A percentile compares a stretch with the other conserved stretches of the same genome.
These are phyloP conservation scores for Papilio polyxenes DNA, from an alignment of 1,140 invertebrate genomes.

Conservation along the genomic window DNA sequence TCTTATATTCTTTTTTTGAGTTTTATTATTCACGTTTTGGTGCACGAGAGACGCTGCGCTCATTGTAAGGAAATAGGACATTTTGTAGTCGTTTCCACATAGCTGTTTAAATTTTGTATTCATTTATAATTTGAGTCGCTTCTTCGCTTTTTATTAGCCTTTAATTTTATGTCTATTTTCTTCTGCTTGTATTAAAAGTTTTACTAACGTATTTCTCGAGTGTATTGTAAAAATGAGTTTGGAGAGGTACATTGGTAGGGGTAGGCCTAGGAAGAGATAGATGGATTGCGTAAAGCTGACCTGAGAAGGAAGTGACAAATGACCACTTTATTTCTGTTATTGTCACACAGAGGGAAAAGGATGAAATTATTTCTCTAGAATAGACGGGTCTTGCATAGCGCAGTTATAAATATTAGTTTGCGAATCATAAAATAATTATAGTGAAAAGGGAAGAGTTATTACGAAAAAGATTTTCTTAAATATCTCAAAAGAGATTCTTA, in stretches of 20 bases:
- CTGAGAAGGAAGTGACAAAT: too few relatives aligned
- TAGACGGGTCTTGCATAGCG: background rate
- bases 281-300: too few relatives aligned
- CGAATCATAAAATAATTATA: constrained; percentile 1
- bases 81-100: constrained; percentile 17
- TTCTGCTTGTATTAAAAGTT: background rate
- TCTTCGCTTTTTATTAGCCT: background rate
- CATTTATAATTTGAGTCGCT: constrained; percentile 14
- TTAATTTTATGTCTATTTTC: background rate
- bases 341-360: too few relatives aligned
- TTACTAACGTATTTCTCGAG: too few relatives aligned
- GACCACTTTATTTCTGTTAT: too few relatives aligned
- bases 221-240: too few relatives aligned
- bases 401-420: background rate
- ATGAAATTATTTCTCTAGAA: too few relatives aligned
- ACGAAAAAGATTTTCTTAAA: constrained; percentile 2
- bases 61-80: constrained; percentile 27
- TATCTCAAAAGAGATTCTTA: background rate
- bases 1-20: constrained; percentile 18
- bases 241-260: too few relatives aligned
- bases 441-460: background rate
- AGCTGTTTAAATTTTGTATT: constrained; percentile 16
- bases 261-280: too few relatives aligned
- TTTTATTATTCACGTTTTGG: constrained; percentile 20
- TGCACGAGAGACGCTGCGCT: background rate